Evolutionary conservation across 2,888 invertebrate species (phyloP).

Genomic region (Selenia dentaria): DNA sequence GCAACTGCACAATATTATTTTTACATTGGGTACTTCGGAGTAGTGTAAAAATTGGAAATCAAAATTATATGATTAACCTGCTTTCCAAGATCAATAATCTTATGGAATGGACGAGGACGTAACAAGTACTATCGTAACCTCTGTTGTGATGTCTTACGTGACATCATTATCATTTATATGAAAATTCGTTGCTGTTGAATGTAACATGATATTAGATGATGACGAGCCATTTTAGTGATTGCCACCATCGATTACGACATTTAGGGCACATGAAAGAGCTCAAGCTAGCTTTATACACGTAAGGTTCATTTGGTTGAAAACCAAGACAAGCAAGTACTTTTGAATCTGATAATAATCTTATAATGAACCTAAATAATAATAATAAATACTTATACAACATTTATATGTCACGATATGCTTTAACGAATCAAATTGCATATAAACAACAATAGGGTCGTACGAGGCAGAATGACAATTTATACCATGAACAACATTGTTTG

Average conservation of each 20-base stretch:
- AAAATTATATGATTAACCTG: slow-evolving; percentile 19
- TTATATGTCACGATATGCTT: too few relatives aligned
- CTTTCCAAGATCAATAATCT: slow-evolving; percentile 23
- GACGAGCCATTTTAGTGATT: neutral
- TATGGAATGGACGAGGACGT: slow-evolving; percentile 13
- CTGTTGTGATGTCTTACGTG: slow-evolving; percentile 16
- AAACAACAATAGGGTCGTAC: slow-evolving; percentile 34
- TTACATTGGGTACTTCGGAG: neutral
- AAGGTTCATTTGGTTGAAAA: too few relatives aligned
- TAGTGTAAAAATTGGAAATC: slow-evolving; percentile 16
- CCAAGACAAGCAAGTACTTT: too few relatives aligned
- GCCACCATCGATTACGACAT: too few relatives aligned
- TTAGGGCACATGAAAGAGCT: too few relatives aligned
- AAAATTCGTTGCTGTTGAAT: slow-evolving; percentile 1
- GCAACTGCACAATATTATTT: slow-evolving; percentile 20
- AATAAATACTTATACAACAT: too few relatives aligned
- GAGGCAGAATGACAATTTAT: slow-evolving; percentile 41
- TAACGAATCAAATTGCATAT: slow-evolving; percentile 15
- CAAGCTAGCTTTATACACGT: too few relatives aligned
- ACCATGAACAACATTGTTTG: slow-evolving; percentile 42
- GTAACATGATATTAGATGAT: neutral
- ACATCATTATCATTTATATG: slow-evolving; percentile 13
- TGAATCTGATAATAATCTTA: too few relatives aligned
- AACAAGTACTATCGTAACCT: slow-evolving; percentile 15
- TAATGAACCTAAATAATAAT: too few relatives aligned